Conservation (phyloP, 2,888 invertebrate species). For the Dryobota labecula region DNA sequence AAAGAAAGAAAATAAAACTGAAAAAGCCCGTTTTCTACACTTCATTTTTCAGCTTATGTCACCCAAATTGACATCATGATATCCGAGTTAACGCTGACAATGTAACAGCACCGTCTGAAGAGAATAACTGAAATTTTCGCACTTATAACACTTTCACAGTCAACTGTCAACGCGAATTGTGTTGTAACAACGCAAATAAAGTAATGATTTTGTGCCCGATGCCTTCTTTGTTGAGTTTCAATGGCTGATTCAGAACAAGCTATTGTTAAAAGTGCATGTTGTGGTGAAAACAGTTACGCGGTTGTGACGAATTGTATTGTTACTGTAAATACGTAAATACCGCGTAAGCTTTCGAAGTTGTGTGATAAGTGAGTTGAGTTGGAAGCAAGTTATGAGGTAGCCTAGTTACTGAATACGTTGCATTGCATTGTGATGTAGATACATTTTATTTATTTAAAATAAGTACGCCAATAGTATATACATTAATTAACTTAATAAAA, state of each 20-base stretch:
- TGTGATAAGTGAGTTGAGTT: constrained; percentile 18
- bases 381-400: constrained; percentile 7
- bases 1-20: neutral
- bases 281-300: constrained; percentile 35
- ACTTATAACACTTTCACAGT: constrained; percentile 53
- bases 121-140: constrained; percentile 61
- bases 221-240: constrained; percentile 55
- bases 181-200: constrained; percentile 47
- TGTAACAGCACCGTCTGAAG: constrained; percentile 54
- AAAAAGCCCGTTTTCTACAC: constrained; percentile 21
- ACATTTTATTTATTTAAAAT: too few relatives aligned
- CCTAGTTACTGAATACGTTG: constrained; percentile 13
- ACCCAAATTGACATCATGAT: constrained; percentile 59
- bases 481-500: too few relatives aligned
- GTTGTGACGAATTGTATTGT: constrained; percentile 44
- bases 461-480: too few relatives aligned
- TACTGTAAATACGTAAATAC: constrained; percentile 28
- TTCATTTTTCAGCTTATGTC: constrained; percentile 46
- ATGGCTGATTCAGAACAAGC: constrained; percentile 41
- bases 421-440: neutral
- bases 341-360: constrained; percentile 35
- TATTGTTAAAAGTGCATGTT: constrained; percentile 56
- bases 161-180: constrained; percentile 45
- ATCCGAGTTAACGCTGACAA: constrained; percentile 59
- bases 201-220: constrained; percentile 46